Base-by-base conservation (phyloP, 2,113 vertebrate genomes). In the Dipodomys stephensi region DNA sequence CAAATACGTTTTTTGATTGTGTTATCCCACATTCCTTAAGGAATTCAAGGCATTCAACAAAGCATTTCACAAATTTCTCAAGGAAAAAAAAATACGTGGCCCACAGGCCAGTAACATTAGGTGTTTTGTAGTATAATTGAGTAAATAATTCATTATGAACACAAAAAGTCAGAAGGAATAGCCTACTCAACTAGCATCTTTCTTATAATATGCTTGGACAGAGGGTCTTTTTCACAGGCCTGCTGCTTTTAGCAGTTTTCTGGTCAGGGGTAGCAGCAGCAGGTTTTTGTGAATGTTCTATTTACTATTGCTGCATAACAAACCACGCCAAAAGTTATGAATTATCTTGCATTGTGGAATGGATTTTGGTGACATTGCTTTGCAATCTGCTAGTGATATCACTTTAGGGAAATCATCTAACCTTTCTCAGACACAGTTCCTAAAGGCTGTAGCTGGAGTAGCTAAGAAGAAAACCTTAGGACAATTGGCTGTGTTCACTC, bases 1-100 rank as follows among this genome's bases (percentile, higher is more conserved):
- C 79, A 23, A 64, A n/a, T 78, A 91, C 67, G 28, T 85, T 81
- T 69, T 94, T 39, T 6, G 4, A 71, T 53, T 68, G 44, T 44
- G 11, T 82, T 90, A 39, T 46, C 6, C 28, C 10, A 84, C 16
- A 94, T 80, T 94, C 88, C 44, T 28, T 71, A 83, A 79, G 12
- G 72, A 86, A 92, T 46, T 82, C 65, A 88, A 84, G 65, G 32
- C 74, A 92, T 49, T 74, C 94, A 89, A 53, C 62, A 94, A 86
- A 32, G 20, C 19, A 68, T 74, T 88, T 71, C 44, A 83, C 87
- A 71, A 76, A 80, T 87, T 94, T 35, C 19, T 62, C n/a, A 68
- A 87, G 57, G 27, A 22, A 88, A 80, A 64, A 57, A 57, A 57
- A 57, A 57, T 4, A 57, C 18, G 4, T 13, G 53, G 12, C 2